A percentile compares a stretch with the other conserved stretches of the same genome.
Conservation (phyloP, 2,797 vertebrate species). For the Lutjanus campechanus region DNA sequence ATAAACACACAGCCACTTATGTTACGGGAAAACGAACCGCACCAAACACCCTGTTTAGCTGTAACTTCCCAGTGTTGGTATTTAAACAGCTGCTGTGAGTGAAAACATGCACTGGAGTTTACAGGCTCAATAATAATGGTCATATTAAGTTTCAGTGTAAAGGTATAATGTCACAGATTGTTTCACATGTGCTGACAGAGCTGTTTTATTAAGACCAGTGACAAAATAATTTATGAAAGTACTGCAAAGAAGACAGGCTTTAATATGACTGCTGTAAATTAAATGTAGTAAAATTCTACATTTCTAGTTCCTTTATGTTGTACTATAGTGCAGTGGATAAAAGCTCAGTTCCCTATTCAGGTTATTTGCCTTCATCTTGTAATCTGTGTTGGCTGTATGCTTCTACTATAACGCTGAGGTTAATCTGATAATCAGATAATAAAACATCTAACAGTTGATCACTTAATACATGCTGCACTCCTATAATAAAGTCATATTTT, state of each 20-base stretch:
- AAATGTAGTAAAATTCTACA: too few species aligned
- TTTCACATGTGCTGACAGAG: constrained; percentile 5
- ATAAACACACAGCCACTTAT: constrained; percentile 59
- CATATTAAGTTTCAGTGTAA: constrained; percentile 1
- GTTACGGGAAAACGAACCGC: constrained; percentile 43
- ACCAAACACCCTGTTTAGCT: constrained; percentile 41
- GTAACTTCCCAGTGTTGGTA: constrained; percentile 20
- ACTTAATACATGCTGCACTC: too few species aligned
- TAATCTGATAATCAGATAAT: too few species aligned
- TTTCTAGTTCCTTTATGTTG: too few species aligned
- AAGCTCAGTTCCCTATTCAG: neutral
- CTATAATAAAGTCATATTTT: neutral
- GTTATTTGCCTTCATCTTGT: neutral
- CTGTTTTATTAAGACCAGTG: neutral
- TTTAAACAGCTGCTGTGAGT: constrained; percentile 29
- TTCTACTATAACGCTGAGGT: too few species aligned
- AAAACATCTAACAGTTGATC: too few species aligned
- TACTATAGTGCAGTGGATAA: neutral
- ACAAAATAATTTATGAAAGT: neutral
- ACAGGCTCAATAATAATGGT: constrained; percentile 1
- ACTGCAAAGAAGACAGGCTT: neutral
- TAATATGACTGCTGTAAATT: neutral
- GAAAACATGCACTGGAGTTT: neutral
- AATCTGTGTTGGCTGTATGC: neutral
- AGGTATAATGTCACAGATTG: constrained; percentile 3